These are phyloP conservation scores for Pelosia muscerda DNA, from an alignment of 2,888 invertebrate genomes.

Conservation along the genomic window DNA sequence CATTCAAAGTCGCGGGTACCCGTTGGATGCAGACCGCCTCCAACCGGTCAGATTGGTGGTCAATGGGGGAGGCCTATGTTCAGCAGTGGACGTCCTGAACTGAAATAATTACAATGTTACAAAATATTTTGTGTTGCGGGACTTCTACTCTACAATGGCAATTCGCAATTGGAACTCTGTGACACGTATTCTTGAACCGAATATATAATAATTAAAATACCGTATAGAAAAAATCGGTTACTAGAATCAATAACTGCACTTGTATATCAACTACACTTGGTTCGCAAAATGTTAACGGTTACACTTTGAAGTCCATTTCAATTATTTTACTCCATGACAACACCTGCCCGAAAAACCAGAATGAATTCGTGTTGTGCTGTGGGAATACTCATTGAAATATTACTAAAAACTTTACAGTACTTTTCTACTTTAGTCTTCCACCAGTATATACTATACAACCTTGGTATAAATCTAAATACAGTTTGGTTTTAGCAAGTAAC, in stretches of 20 bases:
- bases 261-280: neutral
- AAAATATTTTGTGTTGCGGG: neutral
- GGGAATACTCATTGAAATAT: conserved; percentile 2
- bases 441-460: neutral
- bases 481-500: neutral
- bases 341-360: neutral
- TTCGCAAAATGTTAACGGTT: neutral
- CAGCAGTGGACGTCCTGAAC: too few relatives aligned
- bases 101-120: too few relatives aligned
- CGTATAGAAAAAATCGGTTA: neutral
- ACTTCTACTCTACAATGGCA: neutral
- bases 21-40: too few relatives aligned
- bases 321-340: neutral
- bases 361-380: neutral
- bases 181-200: neutral
- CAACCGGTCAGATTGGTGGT: too few relatives aligned
- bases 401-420: neutral
- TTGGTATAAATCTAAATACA: neutral
- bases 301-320: conserved; percentile 16
- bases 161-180: neutral
- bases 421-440: neutral
- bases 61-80: too few relatives aligned
- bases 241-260: neutral
- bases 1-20: too few relatives aligned
- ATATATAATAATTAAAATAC: neutral